phyloP scores from a whole-genome alignment of 2,113 vertebrate genomes.

The Heterochromis multidens region DNA sequence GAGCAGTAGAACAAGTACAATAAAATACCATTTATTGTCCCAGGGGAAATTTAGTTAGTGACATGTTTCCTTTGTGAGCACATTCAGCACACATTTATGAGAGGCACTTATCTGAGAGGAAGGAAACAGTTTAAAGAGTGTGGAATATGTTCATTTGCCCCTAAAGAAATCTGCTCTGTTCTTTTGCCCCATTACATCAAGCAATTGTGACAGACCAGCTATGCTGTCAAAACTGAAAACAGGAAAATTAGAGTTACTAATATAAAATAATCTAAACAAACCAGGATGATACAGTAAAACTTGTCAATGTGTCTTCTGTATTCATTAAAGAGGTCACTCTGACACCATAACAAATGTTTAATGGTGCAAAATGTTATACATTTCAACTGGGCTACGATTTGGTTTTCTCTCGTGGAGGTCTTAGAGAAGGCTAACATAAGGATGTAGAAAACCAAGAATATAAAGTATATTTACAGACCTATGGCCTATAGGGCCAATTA shows the following conservation, averaged over 20 bases:
- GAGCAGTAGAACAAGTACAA: slow-evolving; percentile 51
- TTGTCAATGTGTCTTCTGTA: background rate
- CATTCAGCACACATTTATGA: slow-evolving; percentile 5
- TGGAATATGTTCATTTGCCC: background rate
- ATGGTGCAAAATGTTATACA: background rate
- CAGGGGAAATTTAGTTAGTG: slow-evolving; percentile 14
- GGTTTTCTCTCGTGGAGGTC: background rate
- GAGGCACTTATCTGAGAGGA: background rate
- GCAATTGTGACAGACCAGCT: background rate
- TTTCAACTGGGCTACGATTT: background rate
- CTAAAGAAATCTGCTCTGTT: background rate
- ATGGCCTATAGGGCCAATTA: background rate
- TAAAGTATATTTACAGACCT: background rate
- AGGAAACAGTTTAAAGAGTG: background rate
- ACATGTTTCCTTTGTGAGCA: slow-evolving; percentile 1
- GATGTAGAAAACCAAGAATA: background rate
- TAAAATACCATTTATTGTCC: slow-evolving; percentile 51
- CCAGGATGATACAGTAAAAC: background rate
- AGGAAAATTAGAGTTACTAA: background rate
- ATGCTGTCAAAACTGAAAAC: background rate
- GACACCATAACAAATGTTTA: background rate
- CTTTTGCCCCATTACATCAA: background rate
- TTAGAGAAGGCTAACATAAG: background rate
- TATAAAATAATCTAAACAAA: background rate
- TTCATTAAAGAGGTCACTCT: background rate